phyloP scores from a whole-genome alignment of 1,140 invertebrate genomes.

The Drosophila tropicalis region DNA sequence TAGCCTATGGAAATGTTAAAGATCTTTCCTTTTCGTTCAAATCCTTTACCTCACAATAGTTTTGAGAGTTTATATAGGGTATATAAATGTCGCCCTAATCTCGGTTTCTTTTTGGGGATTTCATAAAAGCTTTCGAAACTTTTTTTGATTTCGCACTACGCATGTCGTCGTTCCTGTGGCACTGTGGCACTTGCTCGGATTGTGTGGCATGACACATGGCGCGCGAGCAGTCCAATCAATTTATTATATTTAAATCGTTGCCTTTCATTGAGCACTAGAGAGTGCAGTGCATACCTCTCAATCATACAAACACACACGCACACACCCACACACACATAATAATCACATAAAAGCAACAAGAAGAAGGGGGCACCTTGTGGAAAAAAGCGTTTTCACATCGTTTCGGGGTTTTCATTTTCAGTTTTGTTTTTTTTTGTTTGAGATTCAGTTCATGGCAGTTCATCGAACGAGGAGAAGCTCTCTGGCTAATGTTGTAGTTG shows the following conservation, averaged over 20 bases:
- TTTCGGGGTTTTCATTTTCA: constrained; percentile 5
- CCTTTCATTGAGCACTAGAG: constrained; percentile 37
- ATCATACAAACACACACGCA: too few species aligned
- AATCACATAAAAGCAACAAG: background rate
- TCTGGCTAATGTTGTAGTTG: constrained; percentile 36
- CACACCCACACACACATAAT: background rate
- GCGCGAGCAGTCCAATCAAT: constrained; percentile 40
- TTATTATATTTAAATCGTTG: constrained; percentile 57
- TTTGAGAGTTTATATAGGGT: background rate
- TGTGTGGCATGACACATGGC: constrained; percentile 33
- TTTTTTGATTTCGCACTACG: constrained; percentile 8
- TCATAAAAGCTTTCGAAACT: background rate
- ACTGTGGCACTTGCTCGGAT: background rate
- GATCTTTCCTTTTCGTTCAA: too few species aligned
- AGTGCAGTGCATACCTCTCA: too few species aligned
- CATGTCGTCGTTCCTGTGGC: constrained; percentile 4
- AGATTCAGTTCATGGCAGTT: constrained; percentile 72
- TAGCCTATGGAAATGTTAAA: too few species aligned
- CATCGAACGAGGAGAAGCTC: constrained; percentile 52
- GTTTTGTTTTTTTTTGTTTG: background rate
- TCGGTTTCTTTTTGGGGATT: background rate
- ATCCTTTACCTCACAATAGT: too few species aligned
- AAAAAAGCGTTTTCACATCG: constrained; percentile 59
- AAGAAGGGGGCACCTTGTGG: constrained; percentile 53
- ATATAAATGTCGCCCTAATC: background rate